Evolutionary conservation across 2,113 vertebrate genomes (phyloP), one percentile per base, ranked within the genome.

Genomic region (Pimephales promelas): DNA sequence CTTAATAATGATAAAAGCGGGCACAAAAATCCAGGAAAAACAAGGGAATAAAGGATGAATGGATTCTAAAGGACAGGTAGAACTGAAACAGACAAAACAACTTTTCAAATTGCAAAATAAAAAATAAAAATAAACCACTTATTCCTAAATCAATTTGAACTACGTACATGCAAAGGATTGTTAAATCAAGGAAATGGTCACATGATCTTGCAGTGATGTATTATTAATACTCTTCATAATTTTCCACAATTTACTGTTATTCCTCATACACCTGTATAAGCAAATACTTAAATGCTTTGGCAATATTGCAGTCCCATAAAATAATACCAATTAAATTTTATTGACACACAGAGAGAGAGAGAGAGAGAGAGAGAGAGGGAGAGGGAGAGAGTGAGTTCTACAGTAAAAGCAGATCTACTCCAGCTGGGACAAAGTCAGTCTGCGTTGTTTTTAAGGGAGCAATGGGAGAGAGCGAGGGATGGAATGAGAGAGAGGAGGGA

Each of bases 381-480:
- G n/a, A n/a, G n/a, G n/a, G 68, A 62, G 78, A 79, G 79, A 62
- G 43, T 62, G 31, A 61, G 40, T 85, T 72, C 72, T 81, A 49
- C 34, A 78, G 83, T 56, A 52, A 92, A 94, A 94, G 90, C 93
- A 94, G 93, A 92, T 93, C 92, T 94, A 90, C 92, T 95, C 93
- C 93, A 93, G 93, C 93, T 94, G 92, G 93, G 94, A 91, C 90
- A 90, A 89, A 92, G 90, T 91, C 92, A 93, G 90, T 93, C 91
- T 90, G 89, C 89, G 87, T 93, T 95, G 94, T 95, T 95, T 81
- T 95, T 94, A 92, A 92, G 93, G 91, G 91, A 92, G 91, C 88
- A 84, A 87, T 82, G 88, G 11, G 86, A 9, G 81, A 56, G 90
- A 88, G 88, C 90, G 85, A 86, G 87, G 5, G 85, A 70, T 40